Percentiles rank a stretch among this genome's conserved stretches.
Conservation (phyloP, 2,113 vertebrate species). For the Pyxicephalus adspersus region DNA sequence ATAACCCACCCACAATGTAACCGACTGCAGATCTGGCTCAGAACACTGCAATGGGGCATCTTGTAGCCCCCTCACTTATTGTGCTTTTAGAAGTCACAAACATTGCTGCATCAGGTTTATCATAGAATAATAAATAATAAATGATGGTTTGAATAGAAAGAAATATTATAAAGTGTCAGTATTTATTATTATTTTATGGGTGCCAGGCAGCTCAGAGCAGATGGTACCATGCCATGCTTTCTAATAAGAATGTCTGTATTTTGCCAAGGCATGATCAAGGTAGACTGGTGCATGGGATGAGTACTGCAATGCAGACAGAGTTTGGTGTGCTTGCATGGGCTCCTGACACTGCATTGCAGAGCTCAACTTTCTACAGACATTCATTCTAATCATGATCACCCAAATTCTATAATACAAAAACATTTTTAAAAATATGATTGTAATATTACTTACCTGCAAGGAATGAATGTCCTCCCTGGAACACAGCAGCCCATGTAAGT, state of each 20-base stretch:
- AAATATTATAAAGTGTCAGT: neutral
- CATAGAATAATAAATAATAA: neutral
- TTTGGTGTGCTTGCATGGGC: slow-evolving; percentile 41
- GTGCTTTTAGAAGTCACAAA: slow-evolving; percentile 1
- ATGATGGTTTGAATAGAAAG: neutral
- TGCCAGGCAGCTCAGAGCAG: neutral
- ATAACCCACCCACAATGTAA: slow-evolving; percentile 28
- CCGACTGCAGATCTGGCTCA: neutral
- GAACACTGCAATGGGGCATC: neutral
- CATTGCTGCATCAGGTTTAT: neutral
- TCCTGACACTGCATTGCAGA: slow-evolving; percentile 44
- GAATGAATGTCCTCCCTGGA: slow-evolving; percentile 4
- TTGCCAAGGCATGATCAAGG: neutral
- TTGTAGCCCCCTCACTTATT: neutral
- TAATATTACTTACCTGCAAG: slow-evolving; percentile 13
- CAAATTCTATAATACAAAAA: too few species aligned
- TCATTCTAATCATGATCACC: neutral
- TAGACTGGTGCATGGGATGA: slow-evolving; percentile 43
- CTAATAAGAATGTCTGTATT: neutral
- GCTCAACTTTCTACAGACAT: slow-evolving; percentile 24
- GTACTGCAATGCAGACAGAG: slow-evolving; percentile 49
- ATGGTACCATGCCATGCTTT: neutral
- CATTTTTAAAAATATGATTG: neutral
- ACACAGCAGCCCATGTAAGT: slow-evolving; percentile 13
- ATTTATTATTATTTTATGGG: neutral